Percentiles rank a stretch among this genome's conserved stretches.
Conservation (phyloP, 2,797 vertebrate genomes). For the Ciconia nigra region DNA sequence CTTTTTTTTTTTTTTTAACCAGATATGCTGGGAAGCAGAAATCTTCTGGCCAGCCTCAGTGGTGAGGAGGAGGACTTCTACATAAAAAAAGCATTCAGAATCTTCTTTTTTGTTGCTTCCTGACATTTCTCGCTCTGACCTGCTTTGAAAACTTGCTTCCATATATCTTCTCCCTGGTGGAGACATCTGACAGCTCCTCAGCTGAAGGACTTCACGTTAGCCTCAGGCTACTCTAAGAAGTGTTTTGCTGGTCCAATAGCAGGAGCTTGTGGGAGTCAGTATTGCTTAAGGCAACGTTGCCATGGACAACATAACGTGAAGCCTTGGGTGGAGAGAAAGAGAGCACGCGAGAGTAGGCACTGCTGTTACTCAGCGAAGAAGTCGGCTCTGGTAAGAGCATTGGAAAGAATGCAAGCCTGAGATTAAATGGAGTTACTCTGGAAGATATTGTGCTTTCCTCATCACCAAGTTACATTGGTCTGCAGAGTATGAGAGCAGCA, state of each 20-base stretch:
- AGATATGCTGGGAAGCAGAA: background rate
- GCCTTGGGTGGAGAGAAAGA: background rate
- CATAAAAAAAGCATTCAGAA: background rate
- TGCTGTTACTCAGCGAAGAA: background rate
- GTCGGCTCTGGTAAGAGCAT: background rate
- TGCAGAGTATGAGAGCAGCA: background rate
- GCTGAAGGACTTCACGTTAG: background rate
- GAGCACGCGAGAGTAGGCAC: background rate
- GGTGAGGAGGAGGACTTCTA: background rate
- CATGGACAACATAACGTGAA: background rate
- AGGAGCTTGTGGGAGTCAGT: background rate
- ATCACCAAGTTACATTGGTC: background rate
- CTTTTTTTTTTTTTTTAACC: background rate
- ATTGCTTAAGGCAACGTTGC: background rate
- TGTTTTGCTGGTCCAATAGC: background rate
- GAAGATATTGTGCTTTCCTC: background rate
- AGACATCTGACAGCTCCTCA: background rate
- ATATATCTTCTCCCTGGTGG: rapidly evolving
- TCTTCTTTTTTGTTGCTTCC: background rate
- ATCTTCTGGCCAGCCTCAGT: background rate
- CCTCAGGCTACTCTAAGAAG: background rate
- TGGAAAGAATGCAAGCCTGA: background rate
- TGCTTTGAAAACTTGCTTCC: background rate
- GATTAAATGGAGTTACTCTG: background rate
- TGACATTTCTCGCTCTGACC: background rate